Percentiles rank a stretch among this genome's conserved stretches.
Evolutionary conservation across 2,797 vertebrate genomes (phyloP).

Genomic region (Tragelaphus eurycerus): DNA sequence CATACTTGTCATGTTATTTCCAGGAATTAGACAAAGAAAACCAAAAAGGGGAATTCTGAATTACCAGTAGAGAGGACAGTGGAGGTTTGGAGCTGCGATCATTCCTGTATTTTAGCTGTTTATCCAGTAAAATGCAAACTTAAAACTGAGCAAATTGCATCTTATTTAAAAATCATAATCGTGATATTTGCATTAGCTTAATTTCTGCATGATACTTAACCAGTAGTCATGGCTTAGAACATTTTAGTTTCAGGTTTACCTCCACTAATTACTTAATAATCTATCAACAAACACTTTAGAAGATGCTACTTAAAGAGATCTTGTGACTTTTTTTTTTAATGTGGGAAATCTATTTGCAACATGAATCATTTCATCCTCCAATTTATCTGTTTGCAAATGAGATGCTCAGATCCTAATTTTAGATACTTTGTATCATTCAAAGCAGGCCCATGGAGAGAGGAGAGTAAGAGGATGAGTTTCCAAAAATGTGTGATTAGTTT

Average conservation of each 20-base stretch:
- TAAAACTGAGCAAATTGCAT: not conserved
- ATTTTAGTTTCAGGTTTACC: not conserved
- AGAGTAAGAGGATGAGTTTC: not conserved
- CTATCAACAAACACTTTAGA: not conserved
- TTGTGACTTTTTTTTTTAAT: not conserved
- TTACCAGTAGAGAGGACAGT: not conserved
- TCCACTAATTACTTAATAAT: not conserved
- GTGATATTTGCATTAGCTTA: not conserved
- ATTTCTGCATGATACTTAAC: not conserved
- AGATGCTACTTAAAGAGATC: not conserved
- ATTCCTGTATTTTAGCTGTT: not conserved
- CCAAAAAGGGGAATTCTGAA: not conserved
- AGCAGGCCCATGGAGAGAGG: not conserved
- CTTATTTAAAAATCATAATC: not conserved
- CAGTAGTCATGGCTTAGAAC: not conserved
- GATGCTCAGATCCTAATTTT: not conserved
- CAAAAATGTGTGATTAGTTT: not conserved
- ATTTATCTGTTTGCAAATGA: not conserved
- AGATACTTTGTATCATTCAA: not conserved
- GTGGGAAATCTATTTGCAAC: not conserved
- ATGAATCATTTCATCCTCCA: not conserved
- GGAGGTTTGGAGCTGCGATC: no score
- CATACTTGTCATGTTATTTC: not conserved
- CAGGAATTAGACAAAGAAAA: not conserved
- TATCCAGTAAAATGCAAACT: not conserved